These are phyloP conservation scores for Botrylloides violaceus DNA, from an alignment of 23 tunicate species.

Conservation along the genomic window DNA sequence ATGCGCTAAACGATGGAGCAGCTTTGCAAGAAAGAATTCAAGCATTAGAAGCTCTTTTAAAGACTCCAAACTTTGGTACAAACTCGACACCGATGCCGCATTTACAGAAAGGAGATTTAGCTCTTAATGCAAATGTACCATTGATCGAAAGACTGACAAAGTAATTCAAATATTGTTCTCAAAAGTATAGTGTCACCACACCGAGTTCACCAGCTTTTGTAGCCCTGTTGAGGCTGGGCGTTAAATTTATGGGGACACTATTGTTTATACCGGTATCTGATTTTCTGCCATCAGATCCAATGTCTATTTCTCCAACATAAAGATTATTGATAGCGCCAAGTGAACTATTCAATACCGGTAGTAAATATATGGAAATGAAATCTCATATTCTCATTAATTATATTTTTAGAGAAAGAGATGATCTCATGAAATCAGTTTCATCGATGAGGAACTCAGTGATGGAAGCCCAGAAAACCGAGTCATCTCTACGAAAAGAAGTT, in stretches of 20 bases:
- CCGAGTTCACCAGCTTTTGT: too few species aligned
- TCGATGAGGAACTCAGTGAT: slow-evolving; percentile 27
- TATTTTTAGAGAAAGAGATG: slow-evolving; percentile 51
- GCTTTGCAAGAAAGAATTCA: not conserved
- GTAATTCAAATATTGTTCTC: too few species aligned
- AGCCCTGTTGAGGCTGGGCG: too few species aligned
- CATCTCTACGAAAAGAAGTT: slow-evolving; percentile 38
- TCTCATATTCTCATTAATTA: not conserved
- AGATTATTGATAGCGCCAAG: too few species aligned
- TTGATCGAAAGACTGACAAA: slow-evolving; percentile 52
- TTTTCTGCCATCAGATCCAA: too few species aligned
- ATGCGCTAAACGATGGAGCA: slow-evolving; percentile 21
- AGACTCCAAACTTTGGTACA: not conserved
- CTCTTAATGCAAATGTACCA: slow-evolving; percentile 22
- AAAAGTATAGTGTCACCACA: too few species aligned
- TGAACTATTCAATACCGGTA: not conserved
- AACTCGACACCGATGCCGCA: not conserved
- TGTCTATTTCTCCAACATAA: too few species aligned
- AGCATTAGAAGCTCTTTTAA: slow-evolving; percentile 12
- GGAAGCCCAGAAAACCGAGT: slow-evolving; percentile 37
- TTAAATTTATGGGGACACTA: too few species aligned
- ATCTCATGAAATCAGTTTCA: slow-evolving; percentile 41
- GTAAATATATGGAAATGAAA: not conserved
- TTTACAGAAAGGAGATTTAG: not conserved
- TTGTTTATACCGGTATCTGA: too few species aligned